Evolutionary conservation across 1,140 invertebrate species (phyloP).

Genomic region (Bombus haemorrhoidalis): DNA sequence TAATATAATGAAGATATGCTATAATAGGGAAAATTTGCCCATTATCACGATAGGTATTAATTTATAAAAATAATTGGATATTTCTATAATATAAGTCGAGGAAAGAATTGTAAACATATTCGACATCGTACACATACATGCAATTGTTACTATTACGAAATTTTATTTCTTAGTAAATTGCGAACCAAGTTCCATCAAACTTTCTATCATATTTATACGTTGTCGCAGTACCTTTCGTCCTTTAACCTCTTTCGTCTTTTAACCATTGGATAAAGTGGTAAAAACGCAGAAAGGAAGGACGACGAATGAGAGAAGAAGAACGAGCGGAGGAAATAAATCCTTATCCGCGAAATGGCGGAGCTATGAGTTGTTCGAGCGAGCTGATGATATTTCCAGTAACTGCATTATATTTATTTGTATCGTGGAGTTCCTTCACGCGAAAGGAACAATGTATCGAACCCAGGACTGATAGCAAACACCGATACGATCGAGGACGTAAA

Average conservation of each 20-base stretch:
- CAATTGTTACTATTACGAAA: background rate
- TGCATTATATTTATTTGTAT: constrained; percentile 40
- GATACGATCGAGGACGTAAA: constrained; percentile 15
- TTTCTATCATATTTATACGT: constrained; percentile 3
- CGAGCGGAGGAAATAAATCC: constrained; percentile 18
- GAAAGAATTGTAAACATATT: background rate
- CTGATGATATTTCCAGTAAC: constrained; percentile 37
- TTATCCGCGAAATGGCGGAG: background rate
- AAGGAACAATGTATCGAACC: background rate
- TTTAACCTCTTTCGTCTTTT: background rate
- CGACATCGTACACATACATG: background rate
- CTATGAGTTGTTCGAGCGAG: constrained; percentile 1
- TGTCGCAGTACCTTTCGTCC: background rate
- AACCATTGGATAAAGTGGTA: background rate
- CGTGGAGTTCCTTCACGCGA: constrained; percentile 3
- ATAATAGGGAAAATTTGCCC: background rate
- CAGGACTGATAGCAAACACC: constrained; percentile 20
- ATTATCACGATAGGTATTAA: background rate
- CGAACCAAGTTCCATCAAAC: background rate
- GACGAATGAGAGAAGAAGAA: background rate
- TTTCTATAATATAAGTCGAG: background rate
- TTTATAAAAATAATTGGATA: background rate
- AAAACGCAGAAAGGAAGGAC: background rate
- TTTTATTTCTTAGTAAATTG: background rate
- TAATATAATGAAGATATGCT: background rate